Evolutionary conservation across 2,888 invertebrate genomes (phyloP), one percentile per base, ranked within the genome.

Genomic region (Tinea pellionella): DNA sequence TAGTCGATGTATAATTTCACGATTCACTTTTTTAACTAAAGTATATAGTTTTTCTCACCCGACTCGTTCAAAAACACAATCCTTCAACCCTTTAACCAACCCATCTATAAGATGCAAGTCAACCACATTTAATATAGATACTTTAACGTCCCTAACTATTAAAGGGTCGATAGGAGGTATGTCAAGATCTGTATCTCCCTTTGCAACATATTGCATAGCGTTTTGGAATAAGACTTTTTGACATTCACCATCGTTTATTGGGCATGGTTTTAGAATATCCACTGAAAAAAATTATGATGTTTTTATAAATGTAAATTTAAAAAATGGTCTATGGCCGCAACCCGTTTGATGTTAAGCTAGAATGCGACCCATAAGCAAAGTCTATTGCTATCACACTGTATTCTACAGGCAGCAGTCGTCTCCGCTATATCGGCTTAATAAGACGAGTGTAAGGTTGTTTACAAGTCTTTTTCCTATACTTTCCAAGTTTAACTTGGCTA

Each of bases 131-230:
- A 69, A 60, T 1, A 76, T 24, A 1, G 60, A 64, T 2, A 76
- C 65, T 0, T 66, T 61, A 0, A 75, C 62, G 61, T 75, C 66
- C 19, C 59, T 61, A 0, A 78, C 8, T 1, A 61, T 15, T 1
- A 75, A 62, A 0, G 78, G 77, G 59, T 78, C 78, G 1, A 75
- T 62, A 0, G 73, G 64, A 2, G 72, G 71, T 51, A 78, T 73
- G 0, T 65, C 63, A 0, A 73, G 15, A 8, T 74, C 72, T 0
- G 67, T 62, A 0, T 72, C 64, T 13, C 78, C 78, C 53, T 68
- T 65, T 0, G 67, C 70, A 16, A 73, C 67, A 7, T 65, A 62
- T 3, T 61, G 62, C 0, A 75, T 2, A 0, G 68, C 61, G 0
- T 61, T 59, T 61, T 70, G 60, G 32, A 68, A 69, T 0, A 70